phyloP scores from a whole-genome alignment of 2,113 vertebrate species.

The Columbina picui region DNA sequence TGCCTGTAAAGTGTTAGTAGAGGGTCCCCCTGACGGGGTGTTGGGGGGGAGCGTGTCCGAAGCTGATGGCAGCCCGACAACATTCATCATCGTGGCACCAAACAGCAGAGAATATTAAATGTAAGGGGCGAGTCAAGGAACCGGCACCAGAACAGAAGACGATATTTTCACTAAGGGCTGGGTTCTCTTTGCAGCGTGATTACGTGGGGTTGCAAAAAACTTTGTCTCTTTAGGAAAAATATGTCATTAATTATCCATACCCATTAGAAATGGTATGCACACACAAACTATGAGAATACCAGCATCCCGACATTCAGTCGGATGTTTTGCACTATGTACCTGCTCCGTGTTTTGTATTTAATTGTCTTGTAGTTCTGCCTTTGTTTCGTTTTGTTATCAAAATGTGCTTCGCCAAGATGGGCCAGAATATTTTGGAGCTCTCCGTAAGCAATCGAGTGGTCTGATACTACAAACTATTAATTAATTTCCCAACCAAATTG shows the following conservation, averaged over 20 bases:
- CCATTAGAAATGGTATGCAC: rapidly evolving
- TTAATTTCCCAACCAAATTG: not conserved
- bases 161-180: rapidly evolving
- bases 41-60: not conserved
- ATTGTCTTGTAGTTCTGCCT: not conserved
- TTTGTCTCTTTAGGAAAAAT: not conserved
- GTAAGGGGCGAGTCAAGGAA: not conserved
- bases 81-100: not conserved
- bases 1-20: not conserved
- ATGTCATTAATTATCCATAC: not conserved
- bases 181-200: rapidly evolving
- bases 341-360: not conserved
- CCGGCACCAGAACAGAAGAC: not conserved
- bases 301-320: not conserved
- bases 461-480: not conserved
- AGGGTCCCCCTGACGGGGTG: not conserved
- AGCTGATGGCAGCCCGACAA: not conserved
- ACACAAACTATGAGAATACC: not conserved
- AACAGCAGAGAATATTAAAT: not conserved
- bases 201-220: rapidly evolving
- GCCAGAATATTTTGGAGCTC: not conserved
- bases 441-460: not conserved
- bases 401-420: not conserved
- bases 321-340: not conserved
- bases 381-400: not conserved